These are phyloP conservation scores for Poecilobothrus nobilitatus DNA, from an alignment of 2,888 invertebrate genomes.

Conservation along the genomic window DNA sequence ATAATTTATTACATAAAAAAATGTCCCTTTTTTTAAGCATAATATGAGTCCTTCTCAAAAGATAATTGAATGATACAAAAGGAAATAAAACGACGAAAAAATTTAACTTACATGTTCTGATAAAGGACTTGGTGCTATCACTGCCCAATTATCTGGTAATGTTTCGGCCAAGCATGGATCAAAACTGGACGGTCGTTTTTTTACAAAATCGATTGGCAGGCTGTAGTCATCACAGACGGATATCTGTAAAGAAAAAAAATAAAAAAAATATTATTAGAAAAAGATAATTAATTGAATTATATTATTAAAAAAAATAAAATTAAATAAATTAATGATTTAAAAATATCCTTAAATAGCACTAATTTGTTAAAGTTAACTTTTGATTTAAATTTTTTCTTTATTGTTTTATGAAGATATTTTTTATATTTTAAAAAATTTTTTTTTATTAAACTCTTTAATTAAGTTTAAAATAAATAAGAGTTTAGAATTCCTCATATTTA, in stretches of 20 bases:
- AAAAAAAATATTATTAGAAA: slow-evolving; percentile 7
- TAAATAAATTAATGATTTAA: too few relatives aligned
- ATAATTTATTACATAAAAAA: background rate
- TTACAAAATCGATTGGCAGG: slow-evolving; percentile 75
- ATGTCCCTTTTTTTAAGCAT: background rate
- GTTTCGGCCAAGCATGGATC: slow-evolving; percentile 56
- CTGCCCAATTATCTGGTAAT: slow-evolving; percentile 41
- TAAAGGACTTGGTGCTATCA: slow-evolving; percentile 42
- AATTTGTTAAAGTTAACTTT: too few relatives aligned
- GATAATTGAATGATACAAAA: background rate
- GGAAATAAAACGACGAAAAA: slow-evolving; percentile 11
- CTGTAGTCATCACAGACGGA: slow-evolving; percentile 81
- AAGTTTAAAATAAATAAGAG: too few relatives aligned
- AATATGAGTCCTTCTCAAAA: too few relatives aligned
- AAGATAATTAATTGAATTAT: background rate
- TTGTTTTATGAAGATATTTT: too few relatives aligned
- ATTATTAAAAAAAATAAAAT: too few relatives aligned
- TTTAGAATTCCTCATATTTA: too few relatives aligned
- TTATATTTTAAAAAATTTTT: too few relatives aligned
- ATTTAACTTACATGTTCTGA: slow-evolving; percentile 41
- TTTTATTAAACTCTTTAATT: too few relatives aligned
- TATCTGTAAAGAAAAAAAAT: slow-evolving; percentile 52
- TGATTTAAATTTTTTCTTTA: too few relatives aligned
- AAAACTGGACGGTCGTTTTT: slow-evolving; percentile 57
- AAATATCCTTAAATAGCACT: too few relatives aligned